phyloP scores from a whole-genome alignment of 2,113 vertebrate genomes.

The Cyphomyrus plagiostoma region DNA sequence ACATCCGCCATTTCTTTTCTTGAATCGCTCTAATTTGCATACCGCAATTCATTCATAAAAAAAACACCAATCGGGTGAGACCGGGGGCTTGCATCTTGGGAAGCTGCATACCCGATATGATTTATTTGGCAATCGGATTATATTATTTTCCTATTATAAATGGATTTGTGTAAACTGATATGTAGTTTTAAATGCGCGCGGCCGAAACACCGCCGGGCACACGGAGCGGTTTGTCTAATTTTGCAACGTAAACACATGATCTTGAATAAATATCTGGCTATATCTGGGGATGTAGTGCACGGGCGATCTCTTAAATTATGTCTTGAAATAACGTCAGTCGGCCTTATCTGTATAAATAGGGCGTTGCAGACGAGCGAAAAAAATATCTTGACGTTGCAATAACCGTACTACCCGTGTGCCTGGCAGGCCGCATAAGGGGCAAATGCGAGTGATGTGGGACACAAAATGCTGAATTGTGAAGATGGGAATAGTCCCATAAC shows the following conservation, averaged over 20 bases:
- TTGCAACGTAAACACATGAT: background rate
- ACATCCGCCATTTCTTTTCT: constrained; percentile 61
- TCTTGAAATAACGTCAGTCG: background rate
- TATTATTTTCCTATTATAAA: constrained; percentile 7
- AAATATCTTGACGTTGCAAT: background rate
- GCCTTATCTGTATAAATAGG: background rate
- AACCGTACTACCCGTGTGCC: background rate
- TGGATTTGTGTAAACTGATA: background rate
- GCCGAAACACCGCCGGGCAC: background rate
- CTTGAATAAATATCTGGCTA: background rate
- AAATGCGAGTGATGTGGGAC: background rate
- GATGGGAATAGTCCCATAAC: background rate
- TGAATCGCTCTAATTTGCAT: constrained; percentile 74
- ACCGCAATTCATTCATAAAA: constrained; percentile 78
- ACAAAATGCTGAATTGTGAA: background rate
- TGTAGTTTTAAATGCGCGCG: background rate
- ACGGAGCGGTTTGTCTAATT: background rate
- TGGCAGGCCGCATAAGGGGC: background rate
- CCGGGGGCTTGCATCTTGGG: background rate
- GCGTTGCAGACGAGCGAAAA: background rate
- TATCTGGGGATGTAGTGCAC: background rate
- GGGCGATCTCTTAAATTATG: background rate
- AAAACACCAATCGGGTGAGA: background rate
- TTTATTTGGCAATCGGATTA: background rate
- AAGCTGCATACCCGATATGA: background rate